Evolutionary conservation across 1,140 invertebrate genomes (phyloP).

Genomic region (Zaprionus vittiger): DNA sequence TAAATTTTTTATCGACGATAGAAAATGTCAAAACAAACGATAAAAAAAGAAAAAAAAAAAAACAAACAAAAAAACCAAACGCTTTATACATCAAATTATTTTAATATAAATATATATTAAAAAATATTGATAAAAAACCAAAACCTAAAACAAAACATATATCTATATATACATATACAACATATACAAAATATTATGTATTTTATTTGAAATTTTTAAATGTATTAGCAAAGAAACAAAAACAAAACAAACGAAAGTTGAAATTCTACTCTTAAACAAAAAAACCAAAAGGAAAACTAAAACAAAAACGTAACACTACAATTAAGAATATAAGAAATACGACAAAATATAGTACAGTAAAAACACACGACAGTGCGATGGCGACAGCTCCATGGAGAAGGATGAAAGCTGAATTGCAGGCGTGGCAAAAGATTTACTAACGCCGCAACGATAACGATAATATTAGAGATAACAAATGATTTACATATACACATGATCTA

Average conservation of each 20-base stretch:
- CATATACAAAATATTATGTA: slow-evolving; percentile 74
- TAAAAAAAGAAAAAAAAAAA: slow-evolving; percentile 27
- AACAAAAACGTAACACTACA: slow-evolving; percentile 19
- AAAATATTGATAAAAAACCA: slow-evolving; percentile 37
- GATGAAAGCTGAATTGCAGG: slow-evolving; percentile 9
- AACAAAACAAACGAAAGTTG: slow-evolving; percentile 34
- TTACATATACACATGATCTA: slow-evolving; percentile 12
- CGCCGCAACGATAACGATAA: not conserved
- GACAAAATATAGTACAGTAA: slow-evolving; percentile 7
- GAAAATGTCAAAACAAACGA: slow-evolving; percentile 37
- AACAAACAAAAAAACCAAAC: slow-evolving; percentile 56
- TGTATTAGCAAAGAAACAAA: slow-evolving; percentile 46
- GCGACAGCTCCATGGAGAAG: not conserved
- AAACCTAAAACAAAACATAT: slow-evolving; percentile 51
- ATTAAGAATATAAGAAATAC: slow-evolving; percentile 9
- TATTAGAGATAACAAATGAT: slow-evolving; percentile 27
- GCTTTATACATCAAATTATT: slow-evolving; percentile 81
- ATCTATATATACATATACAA: slow-evolving; percentile 75
- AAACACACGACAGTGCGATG: slow-evolving; percentile 2
- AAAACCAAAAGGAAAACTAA: not conserved
- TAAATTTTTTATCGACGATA: slow-evolving; percentile 60
- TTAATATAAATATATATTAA: slow-evolving; percentile 76
- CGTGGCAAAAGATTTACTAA: slow-evolving; percentile 15
- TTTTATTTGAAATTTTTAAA: slow-evolving; percentile 73
- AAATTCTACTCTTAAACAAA: slow-evolving; percentile 37